Evolutionary conservation across 2,113 vertebrate genomes (phyloP).

Genomic region (Egretta garzetta): DNA sequence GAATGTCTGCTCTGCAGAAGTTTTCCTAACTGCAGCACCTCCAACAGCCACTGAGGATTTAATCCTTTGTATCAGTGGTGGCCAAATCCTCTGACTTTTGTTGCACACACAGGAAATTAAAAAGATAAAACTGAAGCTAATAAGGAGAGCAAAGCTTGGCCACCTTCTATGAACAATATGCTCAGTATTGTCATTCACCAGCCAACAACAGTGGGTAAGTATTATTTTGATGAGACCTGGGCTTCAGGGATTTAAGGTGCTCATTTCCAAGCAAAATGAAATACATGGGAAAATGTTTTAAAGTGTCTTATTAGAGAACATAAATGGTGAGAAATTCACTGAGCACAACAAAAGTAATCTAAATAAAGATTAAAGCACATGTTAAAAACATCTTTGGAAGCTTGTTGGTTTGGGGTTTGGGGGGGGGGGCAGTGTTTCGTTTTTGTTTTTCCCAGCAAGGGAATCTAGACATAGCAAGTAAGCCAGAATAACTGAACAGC

Average conservation of each 20-base stretch:
- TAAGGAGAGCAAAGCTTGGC: not conserved
- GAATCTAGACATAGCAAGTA: not conserved
- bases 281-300: not conserved
- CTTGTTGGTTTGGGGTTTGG: not conserved
- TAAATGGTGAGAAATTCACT: not conserved
- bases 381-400: not conserved
- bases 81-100: not conserved
- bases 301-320: not conserved
- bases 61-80: not conserved
- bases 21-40: not conserved
- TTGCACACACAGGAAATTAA: constrained; percentile 35
- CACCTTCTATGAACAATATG: not conserved
- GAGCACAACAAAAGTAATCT: not conserved
- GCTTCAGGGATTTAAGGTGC: not conserved
- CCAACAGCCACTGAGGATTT: not conserved
- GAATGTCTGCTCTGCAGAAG: not conserved
- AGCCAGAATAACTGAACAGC: not conserved
- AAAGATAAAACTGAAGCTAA: constrained; percentile 33
- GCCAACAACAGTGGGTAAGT: not conserved
- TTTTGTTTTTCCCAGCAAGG: not conserved
- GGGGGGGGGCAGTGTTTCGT: not conserved
- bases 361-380: not conserved
- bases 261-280: not conserved
- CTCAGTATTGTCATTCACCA: not conserved
- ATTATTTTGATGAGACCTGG: not conserved